Base-by-base conservation (phyloP, 2,797 vertebrate species). In the Austrolebias charrua region DNA sequence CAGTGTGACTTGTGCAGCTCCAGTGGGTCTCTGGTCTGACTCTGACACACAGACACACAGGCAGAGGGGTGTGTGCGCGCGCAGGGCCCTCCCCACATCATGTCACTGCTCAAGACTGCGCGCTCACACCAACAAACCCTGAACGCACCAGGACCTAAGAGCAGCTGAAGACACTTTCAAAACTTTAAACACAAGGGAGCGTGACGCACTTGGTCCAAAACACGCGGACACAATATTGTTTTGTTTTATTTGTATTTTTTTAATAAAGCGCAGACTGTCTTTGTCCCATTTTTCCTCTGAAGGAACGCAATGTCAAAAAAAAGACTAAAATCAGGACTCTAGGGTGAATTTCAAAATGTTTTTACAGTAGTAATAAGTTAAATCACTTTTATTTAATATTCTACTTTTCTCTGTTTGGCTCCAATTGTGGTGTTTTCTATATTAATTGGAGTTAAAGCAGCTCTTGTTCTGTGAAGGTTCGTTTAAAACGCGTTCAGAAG, bases 31-130 rank as follows among this genome's bases (percentile, higher is more conserved):
- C 62, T 86, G 79, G 86, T 86, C 85, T 89, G 76, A 90, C 71
- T 86, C 80, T 86, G 84, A 88, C 88, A 86, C 76, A 79, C 38
- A 73, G 84, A 88, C 88, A 86, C 76, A 79, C 38, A 73, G 80
- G 29, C 84, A 57, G 53, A 87, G 90, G 90, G 89, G 89, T 89
- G 90, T 89, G 89, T 88, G 86, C 86, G 79, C 83, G 84, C 84
- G 46, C 51, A 83, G 82, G 89, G 85, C 88, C 86, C 89, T 86
- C 84, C 89, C 89, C 83, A 71, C 78, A 72, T 51, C 60, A 44
- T 56, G 76, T 78, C 82, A 57, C 52, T 5, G 73, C 69, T 60
- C 69, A 67, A 80, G 77, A 28, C 63, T 62, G 35, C 35, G 3
- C 35, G 35, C 35, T 74, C 49, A 50, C 66, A 72, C 76, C 29